A percentile compares a stretch with the other conserved stretches of the same genome.
phyloP scores from a whole-genome alignment of 2,113 vertebrate species.

The Crotalus helleri region DNA sequence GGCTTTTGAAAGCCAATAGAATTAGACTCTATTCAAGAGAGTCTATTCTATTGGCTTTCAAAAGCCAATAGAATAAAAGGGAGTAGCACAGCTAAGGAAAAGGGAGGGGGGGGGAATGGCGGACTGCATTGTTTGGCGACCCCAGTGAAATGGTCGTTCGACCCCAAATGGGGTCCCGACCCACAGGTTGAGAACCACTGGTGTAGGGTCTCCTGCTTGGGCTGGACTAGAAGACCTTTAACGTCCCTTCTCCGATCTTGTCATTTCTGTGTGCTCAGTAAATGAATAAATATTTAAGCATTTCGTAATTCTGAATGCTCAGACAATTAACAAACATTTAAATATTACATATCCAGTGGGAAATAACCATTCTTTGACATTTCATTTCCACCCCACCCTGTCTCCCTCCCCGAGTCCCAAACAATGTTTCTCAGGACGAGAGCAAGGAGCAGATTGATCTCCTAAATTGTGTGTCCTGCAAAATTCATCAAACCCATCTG shows the following conservation, averaged over 20 bases:
- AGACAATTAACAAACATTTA: background rate
- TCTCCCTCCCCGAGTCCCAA: background rate
- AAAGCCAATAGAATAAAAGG: too few relatives aligned
- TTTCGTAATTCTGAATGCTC: too few relatives aligned
- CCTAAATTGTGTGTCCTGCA: conserved; percentile 4
- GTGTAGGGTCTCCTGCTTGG: background rate
- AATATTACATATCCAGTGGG: background rate
- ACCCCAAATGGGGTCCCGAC: too few relatives aligned
- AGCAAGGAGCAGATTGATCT: fast-evolving
- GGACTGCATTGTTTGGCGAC: too few relatives aligned
- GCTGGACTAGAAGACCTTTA: background rate
- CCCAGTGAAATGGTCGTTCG: too few relatives aligned
- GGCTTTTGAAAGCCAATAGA: too few relatives aligned
- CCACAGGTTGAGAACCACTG: too few relatives aligned
- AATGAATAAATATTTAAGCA: background rate
- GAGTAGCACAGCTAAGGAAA: too few relatives aligned
- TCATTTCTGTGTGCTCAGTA: background rate
- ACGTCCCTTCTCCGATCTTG: background rate
- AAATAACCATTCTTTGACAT: conserved; percentile 1
- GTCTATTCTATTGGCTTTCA: too few relatives aligned
- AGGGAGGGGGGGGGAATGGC: too few relatives aligned
- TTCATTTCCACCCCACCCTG: background rate
- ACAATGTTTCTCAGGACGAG: conserved; percentile 12
- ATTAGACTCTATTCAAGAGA: too few relatives aligned
- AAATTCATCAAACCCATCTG: conserved; percentile 18